Evolutionary conservation across 2,113 vertebrate genomes (phyloP).

Genomic region (Apodemus speciosus): DNA sequence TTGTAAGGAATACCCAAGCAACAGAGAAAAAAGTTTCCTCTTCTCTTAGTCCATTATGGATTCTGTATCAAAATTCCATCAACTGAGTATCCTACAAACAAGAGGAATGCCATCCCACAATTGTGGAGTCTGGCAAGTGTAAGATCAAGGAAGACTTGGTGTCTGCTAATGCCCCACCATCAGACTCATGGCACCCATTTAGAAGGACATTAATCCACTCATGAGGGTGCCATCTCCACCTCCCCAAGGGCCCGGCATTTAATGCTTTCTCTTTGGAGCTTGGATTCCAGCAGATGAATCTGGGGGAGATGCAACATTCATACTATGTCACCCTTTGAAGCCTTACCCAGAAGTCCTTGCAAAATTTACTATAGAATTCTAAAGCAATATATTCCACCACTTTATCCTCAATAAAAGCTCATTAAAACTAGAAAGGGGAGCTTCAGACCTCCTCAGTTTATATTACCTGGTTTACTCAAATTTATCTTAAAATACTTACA

Average conservation of each 20-base stretch:
- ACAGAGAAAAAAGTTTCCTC: slow-evolving; percentile 4
- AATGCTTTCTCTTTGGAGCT: neutral
- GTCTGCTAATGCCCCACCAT: neutral
- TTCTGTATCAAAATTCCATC: neutral
- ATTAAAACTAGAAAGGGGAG: slow-evolving; percentile 16
- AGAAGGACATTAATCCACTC: neutral
- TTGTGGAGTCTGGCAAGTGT: neutral
- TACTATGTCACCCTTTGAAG: neutral
- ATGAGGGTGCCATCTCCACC: neutral
- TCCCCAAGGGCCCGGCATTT: neutral
- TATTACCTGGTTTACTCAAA: neutral
- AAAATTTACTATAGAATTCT: neutral
- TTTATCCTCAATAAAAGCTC: neutral
- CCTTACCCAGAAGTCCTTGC: neutral
- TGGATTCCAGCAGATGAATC: neutral
- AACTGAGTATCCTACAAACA: neutral
- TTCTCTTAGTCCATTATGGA: neutral
- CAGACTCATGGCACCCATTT: neutral
- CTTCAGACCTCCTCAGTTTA: neutral
- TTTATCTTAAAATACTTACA: neutral
- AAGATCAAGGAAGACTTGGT: neutral
- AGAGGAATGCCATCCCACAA: neutral
- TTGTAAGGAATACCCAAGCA: slow-evolving; percentile 2
- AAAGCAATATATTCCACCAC: neutral
- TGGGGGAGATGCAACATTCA: neutral